phyloP scores from a whole-genome alignment of 1,140 invertebrate species.

The Conus betulinus region DNA sequence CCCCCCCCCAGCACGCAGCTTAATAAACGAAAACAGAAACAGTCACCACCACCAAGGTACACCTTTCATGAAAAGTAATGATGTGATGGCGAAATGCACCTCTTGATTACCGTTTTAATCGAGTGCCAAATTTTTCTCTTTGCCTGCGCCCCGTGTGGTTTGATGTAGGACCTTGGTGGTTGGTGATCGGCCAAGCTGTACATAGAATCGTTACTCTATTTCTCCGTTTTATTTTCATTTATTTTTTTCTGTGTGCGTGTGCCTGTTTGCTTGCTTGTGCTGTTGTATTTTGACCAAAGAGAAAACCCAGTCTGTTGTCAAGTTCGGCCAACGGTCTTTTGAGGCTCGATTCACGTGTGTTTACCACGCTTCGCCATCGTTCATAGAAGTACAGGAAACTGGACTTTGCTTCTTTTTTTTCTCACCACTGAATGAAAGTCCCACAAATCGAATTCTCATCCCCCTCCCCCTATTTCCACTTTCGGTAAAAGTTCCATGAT shows the following conservation, averaged over 20 bases:
- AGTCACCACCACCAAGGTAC: too few species aligned
- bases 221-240: not conserved
- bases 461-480: not conserved
- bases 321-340: not conserved
- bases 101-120: not conserved
- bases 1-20: too few species aligned
- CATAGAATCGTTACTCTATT: not conserved
- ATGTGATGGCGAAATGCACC: too few species aligned
- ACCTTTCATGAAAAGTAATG: too few species aligned
- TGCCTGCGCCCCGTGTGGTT: not conserved
- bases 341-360: too few species aligned
- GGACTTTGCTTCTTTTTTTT: too few species aligned
- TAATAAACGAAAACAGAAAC: too few species aligned
- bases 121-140: not conserved
- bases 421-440: too few species aligned
- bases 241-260: too few species aligned
- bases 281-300: not conserved
- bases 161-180: not conserved
- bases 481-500: not conserved
- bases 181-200: not conserved
- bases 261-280: not conserved
- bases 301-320: not conserved
- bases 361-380: too few species aligned
- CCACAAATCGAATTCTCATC: too few species aligned
- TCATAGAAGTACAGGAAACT: too few species aligned